These are phyloP conservation scores for Ochropleura plecta DNA, from an alignment of 2,888 invertebrate genomes.

Conservation along the genomic window DNA sequence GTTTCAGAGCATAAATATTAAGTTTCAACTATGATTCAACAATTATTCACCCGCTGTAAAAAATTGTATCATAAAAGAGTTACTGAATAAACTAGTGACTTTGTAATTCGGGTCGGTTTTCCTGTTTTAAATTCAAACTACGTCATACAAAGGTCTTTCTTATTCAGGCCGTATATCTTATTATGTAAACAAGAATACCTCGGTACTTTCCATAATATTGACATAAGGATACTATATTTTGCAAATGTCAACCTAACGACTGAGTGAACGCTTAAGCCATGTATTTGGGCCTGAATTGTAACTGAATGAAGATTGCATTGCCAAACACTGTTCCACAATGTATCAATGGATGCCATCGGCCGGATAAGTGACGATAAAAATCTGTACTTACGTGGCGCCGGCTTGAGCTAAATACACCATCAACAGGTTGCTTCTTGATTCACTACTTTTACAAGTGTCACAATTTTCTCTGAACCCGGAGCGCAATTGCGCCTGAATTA, in stretches of 20 bases:
- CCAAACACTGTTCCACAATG: not conserved
- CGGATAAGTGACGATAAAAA: not conserved
- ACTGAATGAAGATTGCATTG: not conserved
- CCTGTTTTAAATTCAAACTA: not conserved
- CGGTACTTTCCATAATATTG: not conserved
- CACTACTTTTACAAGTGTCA: slow-evolving; percentile 20
- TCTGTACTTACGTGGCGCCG: slow-evolving; percentile 40
- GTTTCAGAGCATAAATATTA: not conserved
- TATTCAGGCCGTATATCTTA: not conserved
- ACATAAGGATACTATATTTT: not conserved
- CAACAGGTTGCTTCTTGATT: slow-evolving; percentile 47
- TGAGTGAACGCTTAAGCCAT: not conserved
- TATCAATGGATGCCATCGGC: not conserved
- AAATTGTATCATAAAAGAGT: not conserved
- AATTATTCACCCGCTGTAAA: not conserved
- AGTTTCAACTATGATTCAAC: not conserved
- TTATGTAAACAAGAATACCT: slow-evolving; percentile 7
- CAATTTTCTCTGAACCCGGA: not conserved
- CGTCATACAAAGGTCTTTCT: not conserved
- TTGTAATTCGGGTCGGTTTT: not conserved
- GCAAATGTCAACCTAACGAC: slow-evolving; percentile 1
- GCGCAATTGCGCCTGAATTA: slow-evolving; percentile 9
- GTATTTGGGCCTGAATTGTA: not conserved
- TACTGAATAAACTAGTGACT: not conserved
- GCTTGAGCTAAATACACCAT: not conserved